A percentile compares a stretch with the other conserved stretches of the same genome.
These are phyloP conservation scores for Chromoteleia sp. DNA, from an alignment of 2,888 invertebrate genomes.

Conservation along the genomic window DNA sequence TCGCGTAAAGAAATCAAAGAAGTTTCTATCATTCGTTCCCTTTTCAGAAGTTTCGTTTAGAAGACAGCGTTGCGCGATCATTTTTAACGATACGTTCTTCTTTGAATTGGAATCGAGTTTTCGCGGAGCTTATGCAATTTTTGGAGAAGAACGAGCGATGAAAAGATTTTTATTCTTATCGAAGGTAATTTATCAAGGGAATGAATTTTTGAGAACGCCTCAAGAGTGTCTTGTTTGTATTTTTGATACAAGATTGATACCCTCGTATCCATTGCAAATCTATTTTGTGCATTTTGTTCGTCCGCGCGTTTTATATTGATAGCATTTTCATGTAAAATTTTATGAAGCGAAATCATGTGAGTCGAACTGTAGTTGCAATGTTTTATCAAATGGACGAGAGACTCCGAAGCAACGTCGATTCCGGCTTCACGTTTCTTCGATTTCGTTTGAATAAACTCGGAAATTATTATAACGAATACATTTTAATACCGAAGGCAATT, in stretches of 20 bases:
- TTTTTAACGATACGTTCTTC: too few species aligned
- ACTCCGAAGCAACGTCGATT: background rate
- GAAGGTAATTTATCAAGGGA: constrained; percentile 29
- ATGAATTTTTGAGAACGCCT: constrained; percentile 16
- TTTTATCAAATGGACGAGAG: constrained; percentile 14
- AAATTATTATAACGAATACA: too few species aligned
- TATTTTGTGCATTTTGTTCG: constrained; percentile 18
- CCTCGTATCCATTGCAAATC: constrained; percentile 10
- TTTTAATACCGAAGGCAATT: too few species aligned
- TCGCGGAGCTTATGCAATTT: too few species aligned
- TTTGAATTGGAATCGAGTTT: too few species aligned
- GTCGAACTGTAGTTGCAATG: background rate
- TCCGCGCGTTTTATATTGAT: constrained; percentile 22
- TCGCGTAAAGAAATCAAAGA: too few species aligned
- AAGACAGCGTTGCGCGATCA: too few species aligned
- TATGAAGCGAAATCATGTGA: constrained; percentile 3
- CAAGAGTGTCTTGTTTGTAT: constrained; percentile 12
- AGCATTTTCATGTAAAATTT: constrained; percentile 18
- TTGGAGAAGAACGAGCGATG: background rate
- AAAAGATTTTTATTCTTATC: constrained; percentile 20
- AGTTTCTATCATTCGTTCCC: too few species aligned
- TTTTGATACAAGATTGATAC: constrained; percentile 33
- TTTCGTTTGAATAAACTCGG: too few species aligned
- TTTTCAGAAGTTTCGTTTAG: too few species aligned
- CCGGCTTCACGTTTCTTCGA: too few species aligned